Evolutionary conservation across 1,140 invertebrate species (phyloP).

Genomic region (Scaptodrosophila lebanonensis): DNA sequence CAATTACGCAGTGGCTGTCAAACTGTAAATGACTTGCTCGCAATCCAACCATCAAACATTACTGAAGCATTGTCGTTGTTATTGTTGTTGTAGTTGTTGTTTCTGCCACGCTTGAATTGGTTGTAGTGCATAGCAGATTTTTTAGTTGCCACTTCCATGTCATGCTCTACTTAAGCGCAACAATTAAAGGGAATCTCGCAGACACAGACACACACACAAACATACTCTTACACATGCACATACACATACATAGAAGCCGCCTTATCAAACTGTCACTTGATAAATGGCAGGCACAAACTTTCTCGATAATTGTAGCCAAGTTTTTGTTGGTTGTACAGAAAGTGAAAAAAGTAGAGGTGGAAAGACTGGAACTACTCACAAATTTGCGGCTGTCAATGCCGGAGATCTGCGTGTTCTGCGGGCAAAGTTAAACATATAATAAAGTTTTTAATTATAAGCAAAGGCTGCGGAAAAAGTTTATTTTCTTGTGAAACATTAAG

Average conservation of each 20-base stretch:
- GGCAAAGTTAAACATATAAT: slow-evolving; percentile 70
- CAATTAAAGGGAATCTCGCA: slow-evolving; percentile 6
- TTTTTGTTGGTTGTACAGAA: slow-evolving; percentile 30
- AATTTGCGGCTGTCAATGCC: slow-evolving; percentile 46
- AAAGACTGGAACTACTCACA: background rate
- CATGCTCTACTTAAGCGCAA: slow-evolving; percentile 1
- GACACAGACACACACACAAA: background rate
- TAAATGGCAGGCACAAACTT: slow-evolving; percentile 52
- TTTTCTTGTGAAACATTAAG: slow-evolving; percentile 12
- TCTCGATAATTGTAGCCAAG: slow-evolving; percentile 68
- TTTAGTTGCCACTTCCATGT: no score
- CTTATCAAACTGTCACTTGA: slow-evolving; percentile 28
- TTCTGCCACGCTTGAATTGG: background rate
- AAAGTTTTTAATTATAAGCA: slow-evolving; percentile 75
- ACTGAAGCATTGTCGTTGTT: no score
- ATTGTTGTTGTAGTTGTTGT: background rate
- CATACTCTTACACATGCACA: no score
- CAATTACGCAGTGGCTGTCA: slow-evolving; percentile 23
- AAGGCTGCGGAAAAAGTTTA: slow-evolving; percentile 44
- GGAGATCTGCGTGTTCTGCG: slow-evolving; percentile 60
- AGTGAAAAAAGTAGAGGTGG: background rate
- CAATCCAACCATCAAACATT: slow-evolving; percentile 19
- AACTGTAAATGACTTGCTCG: slow-evolving; percentile 18
- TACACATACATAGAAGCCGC: background rate
- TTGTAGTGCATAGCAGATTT: no score